These are phyloP conservation scores for Eupithecia exiguata DNA, from an alignment of 2,888 invertebrate species.

Conservation along the genomic window DNA sequence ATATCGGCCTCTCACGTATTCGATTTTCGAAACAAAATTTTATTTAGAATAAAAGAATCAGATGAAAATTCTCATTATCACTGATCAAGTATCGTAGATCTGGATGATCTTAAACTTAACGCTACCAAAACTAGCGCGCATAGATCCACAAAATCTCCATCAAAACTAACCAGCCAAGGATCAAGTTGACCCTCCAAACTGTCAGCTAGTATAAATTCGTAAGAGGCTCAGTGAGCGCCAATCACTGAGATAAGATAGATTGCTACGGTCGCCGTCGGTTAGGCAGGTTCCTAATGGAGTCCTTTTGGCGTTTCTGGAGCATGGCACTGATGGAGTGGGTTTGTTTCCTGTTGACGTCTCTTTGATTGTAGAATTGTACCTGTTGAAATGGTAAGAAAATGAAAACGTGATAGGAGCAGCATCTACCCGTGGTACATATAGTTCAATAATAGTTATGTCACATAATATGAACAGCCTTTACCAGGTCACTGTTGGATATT, in stretches of 20 bases:
- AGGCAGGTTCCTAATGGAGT: slow-evolving; percentile 39
- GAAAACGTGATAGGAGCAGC: not conserved
- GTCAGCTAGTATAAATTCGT: slow-evolving; percentile 51
- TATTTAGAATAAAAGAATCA: too few relatives aligned
- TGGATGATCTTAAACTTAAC: not conserved
- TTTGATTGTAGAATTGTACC: not conserved
- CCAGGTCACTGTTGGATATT: too few relatives aligned
- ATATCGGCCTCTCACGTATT: too few relatives aligned
- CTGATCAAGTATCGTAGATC: not conserved
- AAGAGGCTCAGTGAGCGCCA: slow-evolving; percentile 50
- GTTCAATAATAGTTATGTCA: too few relatives aligned
- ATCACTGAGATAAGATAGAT: slow-evolving; percentile 60
- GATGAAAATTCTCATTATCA: too few relatives aligned
- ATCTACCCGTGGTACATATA: not conserved
- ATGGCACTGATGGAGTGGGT: slow-evolving; percentile 1
- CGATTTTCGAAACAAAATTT: too few relatives aligned
- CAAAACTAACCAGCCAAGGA: slow-evolving; percentile 38
- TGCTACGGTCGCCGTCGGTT: slow-evolving; percentile 46
- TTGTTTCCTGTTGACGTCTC: not conserved
- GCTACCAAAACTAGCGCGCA: not conserved
- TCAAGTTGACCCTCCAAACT: slow-evolving; percentile 50
- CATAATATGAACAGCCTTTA: too few relatives aligned
- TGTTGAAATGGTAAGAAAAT: not conserved
- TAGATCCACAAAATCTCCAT: not conserved
- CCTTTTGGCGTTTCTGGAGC: slow-evolving; percentile 4